A percentile compares a stretch with the other conserved stretches of the same genome.
These are phyloP conservation scores for Lontra canadensis DNA, from an alignment of 2,113 vertebrate genomes.

Conservation along the genomic window DNA sequence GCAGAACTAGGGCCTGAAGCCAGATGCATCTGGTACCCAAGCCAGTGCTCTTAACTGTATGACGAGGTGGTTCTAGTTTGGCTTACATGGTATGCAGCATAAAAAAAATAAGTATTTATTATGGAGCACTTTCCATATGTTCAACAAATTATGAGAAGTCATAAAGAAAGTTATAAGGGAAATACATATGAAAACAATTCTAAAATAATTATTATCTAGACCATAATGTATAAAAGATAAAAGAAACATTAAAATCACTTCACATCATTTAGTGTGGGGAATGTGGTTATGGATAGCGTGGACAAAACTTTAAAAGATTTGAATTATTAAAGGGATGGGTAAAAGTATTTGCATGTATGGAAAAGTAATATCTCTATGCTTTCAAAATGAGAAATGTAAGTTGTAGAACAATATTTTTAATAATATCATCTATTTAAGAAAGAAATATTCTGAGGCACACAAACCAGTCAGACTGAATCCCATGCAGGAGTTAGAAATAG, in stretches of 20 bases:
- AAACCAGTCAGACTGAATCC: background rate
- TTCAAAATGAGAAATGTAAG: background rate
- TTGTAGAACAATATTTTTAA: background rate
- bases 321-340: background rate
- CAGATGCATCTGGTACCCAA: background rate
- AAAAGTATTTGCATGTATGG: background rate
- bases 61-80: background rate
- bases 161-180: background rate
- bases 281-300: background rate
- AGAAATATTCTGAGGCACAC: background rate
- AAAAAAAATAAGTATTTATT: slow-evolving; percentile 34
- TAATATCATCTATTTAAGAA: background rate
- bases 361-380: background rate
- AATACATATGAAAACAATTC: background rate
- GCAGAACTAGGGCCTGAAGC: background rate
- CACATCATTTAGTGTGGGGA: background rate
- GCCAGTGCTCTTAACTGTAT: background rate
- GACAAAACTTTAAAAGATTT: background rate
- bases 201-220: background rate
- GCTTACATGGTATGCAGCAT: background rate
- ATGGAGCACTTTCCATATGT: background rate
- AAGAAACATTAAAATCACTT: background rate
- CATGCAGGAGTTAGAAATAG: background rate
- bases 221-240: background rate
- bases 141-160: background rate